phyloP scores from a whole-genome alignment of 2,113 vertebrate species.

The Pungitius pungitius region DNA sequence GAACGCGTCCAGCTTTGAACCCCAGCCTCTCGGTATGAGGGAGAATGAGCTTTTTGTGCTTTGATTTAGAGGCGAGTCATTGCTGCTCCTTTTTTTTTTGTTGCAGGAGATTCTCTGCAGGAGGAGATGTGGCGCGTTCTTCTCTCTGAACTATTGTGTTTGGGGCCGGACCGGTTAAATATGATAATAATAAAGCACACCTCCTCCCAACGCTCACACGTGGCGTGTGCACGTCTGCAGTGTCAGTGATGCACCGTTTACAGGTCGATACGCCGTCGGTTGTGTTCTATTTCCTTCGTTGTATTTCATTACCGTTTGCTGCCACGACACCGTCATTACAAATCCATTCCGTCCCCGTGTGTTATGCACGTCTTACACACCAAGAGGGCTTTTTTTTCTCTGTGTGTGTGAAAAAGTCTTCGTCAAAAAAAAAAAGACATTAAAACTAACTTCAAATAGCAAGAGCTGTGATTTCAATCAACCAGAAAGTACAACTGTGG shows the following conservation, averaged over 20 bases:
- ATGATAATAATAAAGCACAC: too few relatives aligned
- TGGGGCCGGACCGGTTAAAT: slow-evolving; percentile 8
- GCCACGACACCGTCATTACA: background rate
- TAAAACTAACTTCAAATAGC: background rate
- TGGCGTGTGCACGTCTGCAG: too few relatives aligned
- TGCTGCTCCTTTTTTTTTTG: background rate
- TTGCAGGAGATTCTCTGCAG: background rate
- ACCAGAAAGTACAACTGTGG: background rate
- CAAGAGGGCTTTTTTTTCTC: background rate
- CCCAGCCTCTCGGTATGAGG: slow-evolving; percentile 1
- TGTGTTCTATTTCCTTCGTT: background rate
- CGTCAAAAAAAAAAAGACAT: background rate
- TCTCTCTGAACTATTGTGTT: background rate
- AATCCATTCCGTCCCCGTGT: slow-evolving; percentile 21
- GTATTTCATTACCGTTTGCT: slow-evolving; percentile 15
- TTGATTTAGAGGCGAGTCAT: slow-evolving; percentile 20
- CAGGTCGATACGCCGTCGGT: slow-evolving; percentile 9
- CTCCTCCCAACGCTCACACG: too few relatives aligned
- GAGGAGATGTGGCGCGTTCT: background rate
- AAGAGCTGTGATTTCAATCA: background rate
- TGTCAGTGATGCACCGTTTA: background rate
- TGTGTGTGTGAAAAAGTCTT: background rate
- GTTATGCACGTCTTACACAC: slow-evolving; percentile 11
- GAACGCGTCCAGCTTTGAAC: slow-evolving; percentile 7
- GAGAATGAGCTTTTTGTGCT: slow-evolving; percentile 23